These are phyloP conservation scores for Istiophorus platypterus DNA, from an alignment of 2,113 vertebrate genomes.

Conservation along the genomic window DNA sequence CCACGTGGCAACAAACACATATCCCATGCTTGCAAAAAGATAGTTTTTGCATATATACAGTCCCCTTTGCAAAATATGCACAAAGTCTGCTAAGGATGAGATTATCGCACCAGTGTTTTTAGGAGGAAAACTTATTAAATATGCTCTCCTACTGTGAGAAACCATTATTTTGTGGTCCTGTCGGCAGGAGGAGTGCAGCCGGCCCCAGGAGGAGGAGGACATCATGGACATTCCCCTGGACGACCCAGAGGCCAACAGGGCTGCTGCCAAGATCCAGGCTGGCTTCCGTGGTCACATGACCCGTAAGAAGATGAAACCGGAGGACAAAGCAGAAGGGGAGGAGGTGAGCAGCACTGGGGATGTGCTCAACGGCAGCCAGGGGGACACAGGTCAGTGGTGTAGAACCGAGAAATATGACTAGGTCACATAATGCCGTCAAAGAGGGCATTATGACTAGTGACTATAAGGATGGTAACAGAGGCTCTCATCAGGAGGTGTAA, in stretches of 20 bases:
- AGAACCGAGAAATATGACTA: conserved; percentile 53
- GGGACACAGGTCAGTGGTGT: conserved; percentile 77
- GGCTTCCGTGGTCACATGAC: conserved; percentile 99
- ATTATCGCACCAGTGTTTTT: conserved; percentile 14
- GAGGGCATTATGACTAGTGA: conserved; percentile 50
- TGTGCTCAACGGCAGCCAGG: conserved; percentile 78
- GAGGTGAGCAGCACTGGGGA: conserved; percentile 90
- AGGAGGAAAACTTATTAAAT: not conserved
- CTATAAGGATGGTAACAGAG: conserved; percentile 31
- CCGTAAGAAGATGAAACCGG: conserved; percentile 98
- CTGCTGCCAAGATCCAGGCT: conserved; percentile 97
- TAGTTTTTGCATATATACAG: not conserved
- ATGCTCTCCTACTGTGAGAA: conserved; percentile 1
- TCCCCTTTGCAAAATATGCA: conserved; percentile 26
- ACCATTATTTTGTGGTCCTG: conserved; percentile 8
- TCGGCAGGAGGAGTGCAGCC: conserved; percentile 92
- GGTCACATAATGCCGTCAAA: conserved; percentile 43
- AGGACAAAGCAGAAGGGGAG: conserved; percentile 89
- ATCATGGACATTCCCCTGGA: conserved; percentile 98
- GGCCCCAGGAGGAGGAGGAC: conserved; percentile 93
- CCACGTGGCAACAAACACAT: conserved; percentile 13
- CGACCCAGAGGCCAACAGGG: conserved; percentile 95
- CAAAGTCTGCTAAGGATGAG: conserved; percentile 19
- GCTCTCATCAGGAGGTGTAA: conserved; percentile 22
- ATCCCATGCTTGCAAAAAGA: not conserved